Evolutionary conservation across 2,888 invertebrate genomes (phyloP), one percentile per base, ranked within the genome.

Genomic region (Trypoxylon attenuatum): DNA sequence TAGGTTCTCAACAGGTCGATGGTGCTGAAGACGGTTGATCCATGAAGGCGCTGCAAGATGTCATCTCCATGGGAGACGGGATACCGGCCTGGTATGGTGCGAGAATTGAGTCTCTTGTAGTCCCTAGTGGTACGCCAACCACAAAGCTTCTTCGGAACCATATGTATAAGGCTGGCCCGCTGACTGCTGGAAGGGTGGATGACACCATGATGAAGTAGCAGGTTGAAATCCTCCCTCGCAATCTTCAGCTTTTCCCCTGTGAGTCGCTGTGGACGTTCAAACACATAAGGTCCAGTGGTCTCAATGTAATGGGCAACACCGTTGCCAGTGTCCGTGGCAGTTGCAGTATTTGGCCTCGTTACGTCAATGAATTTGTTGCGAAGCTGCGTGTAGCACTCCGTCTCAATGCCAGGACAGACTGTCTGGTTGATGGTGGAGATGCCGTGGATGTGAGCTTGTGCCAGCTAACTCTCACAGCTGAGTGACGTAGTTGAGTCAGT

Each of bases 401-500:
- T 8, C 6, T 23, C 16, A 8, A 16, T 1, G 10, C 16, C 38
- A 16, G 15, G 22, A 18, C 45, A 22, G 3, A n/a, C 39, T n/a
- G n/a, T 16, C 6, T 23, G 21, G 1, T 13, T n/a, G 13, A 33
- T 8, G n/a, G 8, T 13, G 13, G 45, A 50, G 8, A 63, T 25
- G 27, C 27, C 22, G n/a, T 43, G 38, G 1, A 25, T 38, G 18
- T 15, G 21, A 21, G 19, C 19, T 5, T 8, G 8, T 2, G 45
- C 16, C 16, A 41, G 8, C 13, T 25, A 15, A 21, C 23, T 18
- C 15, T 18, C 38, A 5, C 43, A 22, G 2, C 49, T 39, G 1
- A 23, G 15, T n/a, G n/a, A n/a, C 4, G 59, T 55, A 5, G 18
- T 29, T 1, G 45, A 18, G 46, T 69, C 63, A 1, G 38, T 2